phyloP scores from a whole-genome alignment of 2,797 vertebrate genomes.

The Ciconia nigra region DNA sequence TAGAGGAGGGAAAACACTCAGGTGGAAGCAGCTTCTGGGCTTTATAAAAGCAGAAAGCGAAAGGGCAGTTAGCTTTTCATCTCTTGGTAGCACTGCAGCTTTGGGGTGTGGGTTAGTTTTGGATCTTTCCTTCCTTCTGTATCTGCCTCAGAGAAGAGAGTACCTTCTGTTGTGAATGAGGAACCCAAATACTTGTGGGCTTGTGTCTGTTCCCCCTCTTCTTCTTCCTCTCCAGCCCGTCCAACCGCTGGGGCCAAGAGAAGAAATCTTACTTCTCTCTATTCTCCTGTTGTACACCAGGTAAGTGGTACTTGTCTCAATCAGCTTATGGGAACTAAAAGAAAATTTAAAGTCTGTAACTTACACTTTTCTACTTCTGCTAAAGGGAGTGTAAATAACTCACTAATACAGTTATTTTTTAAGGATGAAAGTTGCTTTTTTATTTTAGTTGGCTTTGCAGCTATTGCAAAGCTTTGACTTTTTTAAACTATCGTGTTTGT shows the following conservation, averaged over 20 bases:
- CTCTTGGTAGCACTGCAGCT: fast-evolving
- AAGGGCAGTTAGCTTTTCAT: fast-evolving
- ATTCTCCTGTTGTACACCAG: fast-evolving
- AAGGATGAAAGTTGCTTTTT: not conserved
- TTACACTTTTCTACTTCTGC: not conserved
- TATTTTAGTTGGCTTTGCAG: not conserved
- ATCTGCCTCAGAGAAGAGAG: fast-evolving
- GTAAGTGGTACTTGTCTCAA: not conserved
- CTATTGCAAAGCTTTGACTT: not conserved
- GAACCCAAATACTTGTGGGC: too few species aligned
- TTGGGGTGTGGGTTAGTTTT: not conserved
- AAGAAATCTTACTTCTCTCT: not conserved
- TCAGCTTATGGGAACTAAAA: fast-evolving
- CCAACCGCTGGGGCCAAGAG: fast-evolving
- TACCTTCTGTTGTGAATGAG: fast-evolving
- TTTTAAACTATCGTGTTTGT: not conserved
- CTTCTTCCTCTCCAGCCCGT: fast-evolving
- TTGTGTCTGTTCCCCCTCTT: not conserved
- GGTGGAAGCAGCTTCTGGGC: not conserved
- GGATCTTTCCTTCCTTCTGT: fast-evolving
- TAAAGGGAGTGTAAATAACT: not conserved
- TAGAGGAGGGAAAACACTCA: not conserved
- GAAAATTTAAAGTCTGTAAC: not conserved
- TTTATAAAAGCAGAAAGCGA: not conserved
- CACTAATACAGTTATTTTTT: not conserved